Base-by-base conservation (phyloP, 2,113 vertebrate genomes). In the Bubo blakistoni region DNA sequence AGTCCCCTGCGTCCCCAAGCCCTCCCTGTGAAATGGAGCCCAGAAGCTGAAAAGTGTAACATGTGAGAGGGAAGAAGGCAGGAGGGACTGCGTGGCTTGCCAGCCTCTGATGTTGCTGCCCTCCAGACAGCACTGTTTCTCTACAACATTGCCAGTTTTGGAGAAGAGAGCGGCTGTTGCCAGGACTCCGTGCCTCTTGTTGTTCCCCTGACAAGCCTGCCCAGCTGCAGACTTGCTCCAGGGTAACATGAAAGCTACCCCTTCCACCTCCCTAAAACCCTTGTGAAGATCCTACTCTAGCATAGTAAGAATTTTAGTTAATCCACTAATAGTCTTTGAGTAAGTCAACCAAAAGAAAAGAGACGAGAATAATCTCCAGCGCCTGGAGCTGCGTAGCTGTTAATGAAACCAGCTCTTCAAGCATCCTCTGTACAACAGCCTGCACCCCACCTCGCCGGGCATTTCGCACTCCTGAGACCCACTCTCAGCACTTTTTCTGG, bases 261-360 rank as follows among this genome's bases (percentile, higher is more conserved):
- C 65, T 91, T 86, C 54, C 40, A 58, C 85, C 34, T 86, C 69
- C 4, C 2, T 34, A 72, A 89, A 16, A 11, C 21, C 18, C 46
- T 69, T 55, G 27, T 6, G 9, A 88, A 74, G 85, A 87, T 65
- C 80, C 58, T 63, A 66, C 84, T 93, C 70, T 87, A 72, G 79
- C 65, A 46, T 91, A 7, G 0, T 42, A 79, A 90, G 67, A 90
- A 86, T 82, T 91, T 65, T 40, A 15, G 67, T 93, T 96, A 91
- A 97, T 95, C 91, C 90, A 67, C 67, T 96, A 90, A 92, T 61
- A 88, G 93, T 55, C 84, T 93, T 87, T 76, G 44, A 92, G 18
- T 83, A 95, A 95, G 11, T 88, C 13, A 0, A 70, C 62, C 67
- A 86, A 94, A 94, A 92, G 86, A 86, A 52, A 25, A 47, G 80